Percentiles rank a stretch among this genome's conserved stretches.
Conservation (phyloP, 2,888 invertebrate species). For the Macaria notata region DNA sequence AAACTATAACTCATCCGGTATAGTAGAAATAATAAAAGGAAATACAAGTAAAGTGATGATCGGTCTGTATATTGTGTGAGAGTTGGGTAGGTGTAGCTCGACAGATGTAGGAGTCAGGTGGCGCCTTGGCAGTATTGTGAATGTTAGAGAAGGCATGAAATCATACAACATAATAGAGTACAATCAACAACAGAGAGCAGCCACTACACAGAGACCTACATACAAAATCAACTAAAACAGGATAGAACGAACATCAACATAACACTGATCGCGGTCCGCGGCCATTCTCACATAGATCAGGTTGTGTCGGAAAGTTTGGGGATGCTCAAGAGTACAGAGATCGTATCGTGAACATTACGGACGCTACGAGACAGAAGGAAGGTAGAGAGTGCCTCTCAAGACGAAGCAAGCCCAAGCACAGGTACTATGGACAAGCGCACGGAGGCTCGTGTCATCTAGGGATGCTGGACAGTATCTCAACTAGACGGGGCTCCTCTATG, state of each 20-base stretch:
- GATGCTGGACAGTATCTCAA: slow-evolving; percentile 62
- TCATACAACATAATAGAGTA: slow-evolving; percentile 80
- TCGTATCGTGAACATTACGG: slow-evolving; percentile 51
- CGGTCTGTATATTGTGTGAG: slow-evolving; percentile 78
- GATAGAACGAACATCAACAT: slow-evolving; percentile 64
- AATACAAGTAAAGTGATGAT: slow-evolving; percentile 39
- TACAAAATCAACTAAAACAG: slow-evolving; percentile 75
- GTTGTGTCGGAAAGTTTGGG: slow-evolving; percentile 51
- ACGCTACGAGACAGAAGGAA: slow-evolving; percentile 54
- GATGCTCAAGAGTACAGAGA: slow-evolving; percentile 47
- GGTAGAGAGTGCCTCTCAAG: slow-evolving; percentile 63
- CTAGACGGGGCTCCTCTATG: slow-evolving; percentile 59
- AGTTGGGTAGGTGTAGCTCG: slow-evolving; percentile 77
- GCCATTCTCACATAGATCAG: slow-evolving; percentile 47
- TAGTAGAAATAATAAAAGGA: slow-evolving; percentile 23
- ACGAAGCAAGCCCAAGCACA: slow-evolving; percentile 80
- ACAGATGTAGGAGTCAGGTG: slow-evolving; percentile 78
- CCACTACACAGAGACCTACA: slow-evolving; percentile 81
- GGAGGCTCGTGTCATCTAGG: slow-evolving; percentile 60
- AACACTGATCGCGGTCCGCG: slow-evolving; percentile 55
- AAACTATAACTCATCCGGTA: too few species aligned
- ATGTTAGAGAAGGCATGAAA: slow-evolving; percentile 81
- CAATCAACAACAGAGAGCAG: slow-evolving; percentile 82
- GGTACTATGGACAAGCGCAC: slow-evolving; percentile 61
- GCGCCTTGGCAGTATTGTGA: slow-evolving; percentile 78